Percentiles rank a stretch among this genome's conserved stretches.
Conservation (phyloP, 2,113 vertebrate genomes). For the Seriola dumerili region DNA sequence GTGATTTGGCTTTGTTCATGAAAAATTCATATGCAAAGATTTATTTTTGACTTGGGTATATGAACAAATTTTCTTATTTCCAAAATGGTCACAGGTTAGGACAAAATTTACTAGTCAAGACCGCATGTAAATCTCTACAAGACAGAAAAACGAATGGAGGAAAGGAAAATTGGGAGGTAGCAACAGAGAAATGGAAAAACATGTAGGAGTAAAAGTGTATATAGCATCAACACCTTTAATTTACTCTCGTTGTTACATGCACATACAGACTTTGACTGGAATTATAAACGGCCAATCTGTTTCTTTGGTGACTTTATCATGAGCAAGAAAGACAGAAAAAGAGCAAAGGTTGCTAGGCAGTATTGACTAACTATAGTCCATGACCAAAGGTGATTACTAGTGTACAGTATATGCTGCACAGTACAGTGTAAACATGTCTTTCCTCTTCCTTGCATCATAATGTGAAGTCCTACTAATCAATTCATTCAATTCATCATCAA, state of each 20-base stretch:
- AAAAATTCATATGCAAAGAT: neutral
- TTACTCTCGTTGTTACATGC: neutral
- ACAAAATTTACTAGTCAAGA: neutral
- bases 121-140: too few species aligned
- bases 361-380: constrained; percentile 54
- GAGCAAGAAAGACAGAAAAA: neutral
- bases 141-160: too few species aligned
- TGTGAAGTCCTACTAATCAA: neutral
- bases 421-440: neutral
- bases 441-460: neutral
- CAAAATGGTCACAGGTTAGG: neutral
- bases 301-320: neutral
- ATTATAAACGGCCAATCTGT: neutral
- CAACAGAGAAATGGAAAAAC: neutral
- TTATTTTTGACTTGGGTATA: too few species aligned
- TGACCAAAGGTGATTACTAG: constrained; percentile 41
- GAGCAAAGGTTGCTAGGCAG: constrained; percentile 58
- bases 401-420: neutral
- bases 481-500: neutral
- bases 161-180: too few species aligned
- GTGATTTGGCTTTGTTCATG: neutral
- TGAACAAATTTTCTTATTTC: neutral
- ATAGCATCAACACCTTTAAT: neutral
- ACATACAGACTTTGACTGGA: neutral
- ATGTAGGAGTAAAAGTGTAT: neutral